Conservation (phyloP, 2,888 invertebrate species). For the Caenorhabditis wallacei region DNA sequence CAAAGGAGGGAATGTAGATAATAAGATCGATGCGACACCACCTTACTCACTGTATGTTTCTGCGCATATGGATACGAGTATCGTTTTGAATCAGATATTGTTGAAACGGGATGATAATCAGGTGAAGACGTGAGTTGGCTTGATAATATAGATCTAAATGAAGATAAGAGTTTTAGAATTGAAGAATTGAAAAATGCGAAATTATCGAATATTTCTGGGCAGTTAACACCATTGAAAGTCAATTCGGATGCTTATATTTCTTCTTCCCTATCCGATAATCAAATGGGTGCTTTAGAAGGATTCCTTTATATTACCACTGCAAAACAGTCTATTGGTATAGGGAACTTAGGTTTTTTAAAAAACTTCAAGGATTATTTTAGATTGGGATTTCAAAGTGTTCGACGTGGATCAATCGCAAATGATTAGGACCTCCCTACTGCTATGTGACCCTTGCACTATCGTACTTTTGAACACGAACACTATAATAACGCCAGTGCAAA, state of each 20-base stretch:
- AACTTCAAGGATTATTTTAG: neutral
- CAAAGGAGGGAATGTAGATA: constrained; percentile 19
- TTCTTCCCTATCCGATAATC: neutral
- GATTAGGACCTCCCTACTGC: neutral
- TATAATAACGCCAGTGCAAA: neutral
- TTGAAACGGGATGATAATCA: constrained; percentile 13
- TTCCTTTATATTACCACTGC: constrained; percentile 20
- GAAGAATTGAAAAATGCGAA: constrained; percentile 1
- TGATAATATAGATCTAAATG: neutral
- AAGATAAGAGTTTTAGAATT: neutral
- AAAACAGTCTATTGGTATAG: constrained; percentile 12
- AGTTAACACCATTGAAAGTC: neutral
- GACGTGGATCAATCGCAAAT: constrained; percentile 12
- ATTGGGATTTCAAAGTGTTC: constrained; percentile 13
- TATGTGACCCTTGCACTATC: constrained; percentile 8
- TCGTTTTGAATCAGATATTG: constrained; percentile 1
- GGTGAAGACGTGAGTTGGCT: neutral
- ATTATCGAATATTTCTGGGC: neutral
- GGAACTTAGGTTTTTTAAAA: neutral
- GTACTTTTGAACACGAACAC: constrained; percentile 21
- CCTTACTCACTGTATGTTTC: constrained; percentile 31
- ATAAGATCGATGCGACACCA: neutral
- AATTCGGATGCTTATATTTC: neutral
- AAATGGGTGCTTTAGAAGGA: constrained; percentile 11
- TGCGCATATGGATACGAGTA: constrained; percentile 15